Evolutionary conservation across 2,888 invertebrate species (phyloP).

Genomic region (Elegia similella): DNA sequence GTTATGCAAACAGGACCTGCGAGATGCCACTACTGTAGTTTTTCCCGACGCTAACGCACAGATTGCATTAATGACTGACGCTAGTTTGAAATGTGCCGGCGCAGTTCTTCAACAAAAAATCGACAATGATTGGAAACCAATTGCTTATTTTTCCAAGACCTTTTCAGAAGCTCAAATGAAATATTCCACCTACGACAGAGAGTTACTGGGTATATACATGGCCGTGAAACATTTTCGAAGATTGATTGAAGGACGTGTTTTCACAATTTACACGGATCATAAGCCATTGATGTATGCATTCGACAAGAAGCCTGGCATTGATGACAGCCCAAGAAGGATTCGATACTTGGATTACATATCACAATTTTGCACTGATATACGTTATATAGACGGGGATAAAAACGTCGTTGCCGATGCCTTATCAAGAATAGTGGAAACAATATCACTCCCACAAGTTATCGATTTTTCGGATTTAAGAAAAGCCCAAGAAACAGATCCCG

Average conservation of each 20-base stretch:
- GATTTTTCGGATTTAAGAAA: background rate
- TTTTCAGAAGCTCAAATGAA: slow-evolving; percentile 19
- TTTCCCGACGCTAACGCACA: background rate
- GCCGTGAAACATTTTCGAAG: slow-evolving; percentile 19
- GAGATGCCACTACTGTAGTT: background rate
- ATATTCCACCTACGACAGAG: slow-evolving; percentile 24
- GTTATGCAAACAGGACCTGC: slow-evolving; percentile 3
- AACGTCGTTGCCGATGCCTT: slow-evolving; percentile 8
- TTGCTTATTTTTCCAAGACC: slow-evolving; percentile 22
- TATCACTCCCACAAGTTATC: background rate
- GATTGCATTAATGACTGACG: slow-evolving; percentile 20
- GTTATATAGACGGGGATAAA: slow-evolving; percentile 13
- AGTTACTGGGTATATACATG: slow-evolving; percentile 23
- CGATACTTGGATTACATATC: slow-evolving; percentile 22
- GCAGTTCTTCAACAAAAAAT: slow-evolving; percentile 15
- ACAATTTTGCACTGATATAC: slow-evolving; percentile 17
- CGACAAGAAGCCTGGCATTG: slow-evolving; percentile 6
- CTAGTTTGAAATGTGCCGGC: slow-evolving; percentile 16
- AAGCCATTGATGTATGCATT: slow-evolving; percentile 7
- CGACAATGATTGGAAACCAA: slow-evolving; percentile 18
- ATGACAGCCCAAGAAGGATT: slow-evolving; percentile 17
- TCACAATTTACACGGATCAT: slow-evolving; percentile 20
- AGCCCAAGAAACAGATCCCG: background rate
- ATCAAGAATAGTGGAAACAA: background rate
- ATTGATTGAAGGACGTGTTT: slow-evolving; percentile 17